These are phyloP conservation scores for Himalopsyche anomala DNA, from an alignment of 2,888 invertebrate genomes.

Conservation along the genomic window DNA sequence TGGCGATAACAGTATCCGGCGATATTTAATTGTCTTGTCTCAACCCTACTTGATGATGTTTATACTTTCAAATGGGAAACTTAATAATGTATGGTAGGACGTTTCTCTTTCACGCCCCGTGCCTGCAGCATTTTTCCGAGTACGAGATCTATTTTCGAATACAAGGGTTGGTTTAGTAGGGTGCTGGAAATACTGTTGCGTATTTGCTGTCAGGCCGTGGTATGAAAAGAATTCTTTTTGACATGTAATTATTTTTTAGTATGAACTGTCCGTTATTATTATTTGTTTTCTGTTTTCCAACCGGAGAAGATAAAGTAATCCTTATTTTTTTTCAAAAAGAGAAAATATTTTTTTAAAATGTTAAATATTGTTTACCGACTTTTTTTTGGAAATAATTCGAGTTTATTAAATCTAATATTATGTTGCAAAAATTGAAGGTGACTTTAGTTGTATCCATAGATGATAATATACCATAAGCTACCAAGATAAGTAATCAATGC, in stretches of 20 bases:
- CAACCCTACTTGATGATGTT: constrained; percentile 44
- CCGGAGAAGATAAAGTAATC: too few species aligned
- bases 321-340: too few species aligned
- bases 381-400: too few species aligned
- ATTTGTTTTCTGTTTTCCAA: too few species aligned
- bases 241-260: constrained; percentile 1
- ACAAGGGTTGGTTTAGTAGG: constrained; percentile 21
- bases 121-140: constrained; percentile 31
- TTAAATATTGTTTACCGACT: too few species aligned
- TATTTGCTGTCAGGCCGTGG: neutral
- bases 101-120: constrained; percentile 8
- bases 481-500: too few species aligned
- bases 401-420: too few species aligned
- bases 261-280: too few species aligned
- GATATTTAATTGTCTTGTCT: constrained; percentile 11
- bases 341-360: too few species aligned
- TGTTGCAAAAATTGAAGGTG: too few species aligned
- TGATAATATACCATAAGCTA: too few species aligned
- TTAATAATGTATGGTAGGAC: constrained; percentile 24
- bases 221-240: neutral
- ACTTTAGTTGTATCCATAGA: too few species aligned
- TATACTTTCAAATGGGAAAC: constrained; percentile 53
- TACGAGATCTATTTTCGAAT: constrained; percentile 22
- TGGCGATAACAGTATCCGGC: neutral
- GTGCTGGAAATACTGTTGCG: neutral